phyloP scores from a whole-genome alignment of 92 coral and sea anemone species.

The Desmophyllum pertusum region DNA sequence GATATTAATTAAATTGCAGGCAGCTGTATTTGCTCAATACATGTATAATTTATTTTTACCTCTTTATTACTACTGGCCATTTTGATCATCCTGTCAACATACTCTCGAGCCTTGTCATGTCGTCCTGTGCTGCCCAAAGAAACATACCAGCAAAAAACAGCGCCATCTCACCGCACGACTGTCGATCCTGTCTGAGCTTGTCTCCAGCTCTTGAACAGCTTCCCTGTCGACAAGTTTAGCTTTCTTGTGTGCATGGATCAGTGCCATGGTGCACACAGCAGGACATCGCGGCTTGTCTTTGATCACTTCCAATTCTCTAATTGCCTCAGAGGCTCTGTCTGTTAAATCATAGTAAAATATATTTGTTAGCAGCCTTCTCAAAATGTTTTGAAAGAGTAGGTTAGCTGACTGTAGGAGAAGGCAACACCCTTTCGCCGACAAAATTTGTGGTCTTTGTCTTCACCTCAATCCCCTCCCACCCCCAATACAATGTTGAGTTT shows the following conservation, averaged over 20 bases:
- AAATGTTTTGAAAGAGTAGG: no score
- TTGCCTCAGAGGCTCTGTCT: slow-evolving; percentile 99
- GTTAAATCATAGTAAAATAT: not conserved
- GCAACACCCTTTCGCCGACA: no score
- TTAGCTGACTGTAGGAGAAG: no score
- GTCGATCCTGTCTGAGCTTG: slow-evolving; percentile 90
- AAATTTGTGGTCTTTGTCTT: no score
- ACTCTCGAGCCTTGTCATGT: slow-evolving; percentile 97
- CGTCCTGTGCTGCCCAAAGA: slow-evolving; percentile 97
- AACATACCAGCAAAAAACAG: slow-evolving; percentile 96
- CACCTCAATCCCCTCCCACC: no score
- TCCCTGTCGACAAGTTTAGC: slow-evolving; percentile 98
- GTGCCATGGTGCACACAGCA: slow-evolving; percentile 94
- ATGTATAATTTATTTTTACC: slow-evolving; percentile 68
- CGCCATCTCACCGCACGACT: slow-evolving; percentile 98
- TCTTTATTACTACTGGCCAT: slow-evolving; percentile 86
- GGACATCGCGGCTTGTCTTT: slow-evolving; percentile 93
- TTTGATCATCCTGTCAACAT: slow-evolving; percentile 98
- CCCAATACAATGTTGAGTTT: no score
- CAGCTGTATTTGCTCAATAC: no score
- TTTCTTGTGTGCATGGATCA: slow-evolving; percentile 92
- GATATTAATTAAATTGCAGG: no score
- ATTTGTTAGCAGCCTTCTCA: no score
- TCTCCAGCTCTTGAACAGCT: slow-evolving; percentile 94
- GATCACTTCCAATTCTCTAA: slow-evolving; percentile 90